A percentile compares a stretch with the other conserved stretches of the same genome.
Conservation (phyloP, 2,888 invertebrate genomes). For the Phengaris alcon region DNA sequence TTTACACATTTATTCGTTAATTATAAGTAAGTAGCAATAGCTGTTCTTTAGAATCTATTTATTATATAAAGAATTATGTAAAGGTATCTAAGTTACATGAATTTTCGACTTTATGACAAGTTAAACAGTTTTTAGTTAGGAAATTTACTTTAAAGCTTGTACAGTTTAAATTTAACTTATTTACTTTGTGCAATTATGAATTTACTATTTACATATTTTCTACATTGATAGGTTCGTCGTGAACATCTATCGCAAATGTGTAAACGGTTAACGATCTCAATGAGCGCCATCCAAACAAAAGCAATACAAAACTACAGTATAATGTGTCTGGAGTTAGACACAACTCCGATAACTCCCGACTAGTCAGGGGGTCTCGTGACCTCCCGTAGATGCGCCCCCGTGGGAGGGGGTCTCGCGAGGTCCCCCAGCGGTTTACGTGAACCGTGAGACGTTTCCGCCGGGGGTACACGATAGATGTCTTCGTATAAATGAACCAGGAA, state of each 20-base stretch:
- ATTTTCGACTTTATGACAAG: no score
- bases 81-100: no score
- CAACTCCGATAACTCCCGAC: not conserved
- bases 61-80: no score
- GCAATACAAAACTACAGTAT: not conserved
- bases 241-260: not conserved
- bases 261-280: not conserved
- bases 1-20: no score
- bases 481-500: not conserved
- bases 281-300: not conserved
- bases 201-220: no score
- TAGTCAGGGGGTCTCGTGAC: not conserved
- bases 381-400: not conserved
- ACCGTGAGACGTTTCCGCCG: conserved; percentile 15
- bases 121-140: no score
- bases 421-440: not conserved
- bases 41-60: no score
- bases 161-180: no score
- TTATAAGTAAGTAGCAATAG: no score
- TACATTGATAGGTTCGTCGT: no score
- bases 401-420: not conserved
- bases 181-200: no score
- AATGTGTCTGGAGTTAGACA: not conserved
- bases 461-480: not conserved
- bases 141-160: no score